A percentile compares a stretch with the other conserved stretches of the same genome.
Conservation (phyloP, 2,797 vertebrate genomes). For the Eulemur albifrons region DNA sequence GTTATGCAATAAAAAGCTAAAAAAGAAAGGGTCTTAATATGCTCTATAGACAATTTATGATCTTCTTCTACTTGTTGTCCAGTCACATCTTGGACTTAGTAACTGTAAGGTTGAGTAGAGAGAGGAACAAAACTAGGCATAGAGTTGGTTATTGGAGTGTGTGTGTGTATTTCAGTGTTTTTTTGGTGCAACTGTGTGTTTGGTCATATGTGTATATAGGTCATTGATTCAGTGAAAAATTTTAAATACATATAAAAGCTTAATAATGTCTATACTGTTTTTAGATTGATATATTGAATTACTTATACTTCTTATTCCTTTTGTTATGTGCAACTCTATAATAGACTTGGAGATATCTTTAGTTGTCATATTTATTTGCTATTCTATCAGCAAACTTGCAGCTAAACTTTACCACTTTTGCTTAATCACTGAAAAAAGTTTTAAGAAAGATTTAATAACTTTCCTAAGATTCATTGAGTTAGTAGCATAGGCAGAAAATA, state of each 20-base stretch:
- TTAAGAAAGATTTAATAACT: not conserved
- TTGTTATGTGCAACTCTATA: not conserved
- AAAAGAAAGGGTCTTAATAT: not conserved
- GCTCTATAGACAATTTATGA: not conserved
- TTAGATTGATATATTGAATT: conserved; percentile 28
- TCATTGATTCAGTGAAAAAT: conserved; percentile 21
- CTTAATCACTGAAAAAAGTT: not conserved
- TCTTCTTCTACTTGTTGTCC: not conserved
- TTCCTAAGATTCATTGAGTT: not conserved
- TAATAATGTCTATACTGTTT: not conserved
- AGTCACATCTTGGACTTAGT: not conserved
- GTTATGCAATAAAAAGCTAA: not conserved
- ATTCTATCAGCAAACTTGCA: not conserved
- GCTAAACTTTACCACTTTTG: not conserved
- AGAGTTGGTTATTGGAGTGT: not conserved
- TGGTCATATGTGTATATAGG: not conserved
- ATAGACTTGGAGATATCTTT: not conserved
- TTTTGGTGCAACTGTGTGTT: not conserved
- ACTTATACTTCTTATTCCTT: not conserved
- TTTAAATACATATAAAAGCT: not conserved
- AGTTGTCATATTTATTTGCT: conserved; percentile 5
- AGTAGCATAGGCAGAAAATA: not conserved
- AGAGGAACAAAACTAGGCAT: not conserved
- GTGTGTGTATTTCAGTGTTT: not conserved
- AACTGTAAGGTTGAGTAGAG: not conserved